Conservation (phyloP, 2,797 vertebrate genomes). For the Eleutherodactylus coqui region DNA sequence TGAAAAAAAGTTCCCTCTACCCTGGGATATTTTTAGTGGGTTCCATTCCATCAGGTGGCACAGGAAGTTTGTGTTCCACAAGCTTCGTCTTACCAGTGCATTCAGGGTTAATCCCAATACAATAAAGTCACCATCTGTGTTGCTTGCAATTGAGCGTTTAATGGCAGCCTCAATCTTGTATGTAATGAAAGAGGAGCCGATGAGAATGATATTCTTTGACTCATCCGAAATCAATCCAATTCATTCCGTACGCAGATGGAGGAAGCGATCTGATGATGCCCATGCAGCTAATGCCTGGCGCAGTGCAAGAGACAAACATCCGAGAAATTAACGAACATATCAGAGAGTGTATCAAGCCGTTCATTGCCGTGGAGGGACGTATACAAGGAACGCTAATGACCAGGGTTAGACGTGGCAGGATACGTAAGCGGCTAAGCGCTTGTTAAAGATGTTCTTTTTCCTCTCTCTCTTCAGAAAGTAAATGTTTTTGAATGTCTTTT, state of each 20-base stretch:
- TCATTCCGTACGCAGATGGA: conserved; percentile 63
- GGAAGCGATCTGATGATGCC: conserved; percentile 56
- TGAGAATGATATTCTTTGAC: conserved; percentile 60
- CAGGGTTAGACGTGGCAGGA: background rate
- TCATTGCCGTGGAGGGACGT: background rate
- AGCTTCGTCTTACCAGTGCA: background rate
- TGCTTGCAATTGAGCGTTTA: conserved; percentile 44
- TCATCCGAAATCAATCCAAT: conserved; percentile 64
- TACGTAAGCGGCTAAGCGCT: background rate
- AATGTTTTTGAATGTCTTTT: background rate
- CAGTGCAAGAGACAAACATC: conserved; percentile 38
- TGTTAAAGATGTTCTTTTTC: background rate
- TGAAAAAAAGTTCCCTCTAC: background rate
- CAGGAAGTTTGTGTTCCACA: background rate
- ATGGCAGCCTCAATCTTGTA: conserved; percentile 56
- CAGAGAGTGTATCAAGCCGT: background rate
- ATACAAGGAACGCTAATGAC: background rate
- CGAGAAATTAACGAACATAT: conserved; percentile 35
- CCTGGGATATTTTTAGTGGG: background rate
- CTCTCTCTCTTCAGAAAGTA: background rate
- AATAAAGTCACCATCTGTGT: conserved; percentile 55
- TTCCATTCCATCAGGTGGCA: background rate
- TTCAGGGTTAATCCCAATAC: conserved; percentile 48
- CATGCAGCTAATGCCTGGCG: conserved; percentile 38
- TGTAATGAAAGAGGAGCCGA: conserved; percentile 57